Base-by-base conservation (phyloP, 1,140 invertebrate genomes). In the Drosophila nikananu region DNA sequence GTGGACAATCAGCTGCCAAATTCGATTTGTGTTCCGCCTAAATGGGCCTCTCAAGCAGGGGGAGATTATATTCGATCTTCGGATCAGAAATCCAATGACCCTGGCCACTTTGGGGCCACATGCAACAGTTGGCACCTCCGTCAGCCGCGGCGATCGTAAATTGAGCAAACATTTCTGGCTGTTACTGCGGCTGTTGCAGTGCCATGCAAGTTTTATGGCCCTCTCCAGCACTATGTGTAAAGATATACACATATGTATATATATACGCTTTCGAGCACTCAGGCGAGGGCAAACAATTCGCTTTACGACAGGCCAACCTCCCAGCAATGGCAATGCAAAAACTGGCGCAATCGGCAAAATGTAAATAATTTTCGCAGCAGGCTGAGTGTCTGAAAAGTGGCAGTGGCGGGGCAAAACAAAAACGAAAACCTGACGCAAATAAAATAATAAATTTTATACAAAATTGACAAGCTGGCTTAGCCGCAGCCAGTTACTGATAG, bases 401-500 rank as follows among this genome's bases (percentile, higher is more conserved):
- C 51, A 54, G 30, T 35, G 51, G 30, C 51, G 30, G 51, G 30
- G 51, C 52, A 52, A 49, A 49, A 80, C 46, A 55, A 49, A 52
- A 51, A 72, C 30, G 41, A 41, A 76, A 86, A 86, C 75, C 86
- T 90, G 86, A 86, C 86, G 82, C 86, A 90, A 86, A 90, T 90
- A 90, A 90, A 90, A 86, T 82, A 90, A 90, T 90, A 90, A 90
- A 90, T 90, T 90, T 90, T 86, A 52, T 90, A 90, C 61, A 86
- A 90, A 90, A 90, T 90, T 90, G 86, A 90, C 86, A 90, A 90
- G 86, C 75, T 65, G 79, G 86, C 81, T 91, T 90, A 91, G 86
- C 76, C 51, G 65, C 78, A 65, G 78, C 54, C 76, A 67, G 83
- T 71, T 65, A 72, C 70, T 79, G 80, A 81, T 81, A 81, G 75